These are phyloP conservation scores for Drosophila quadrilineata DNA, from an alignment of 1,140 invertebrate genomes.

Conservation along the genomic window DNA sequence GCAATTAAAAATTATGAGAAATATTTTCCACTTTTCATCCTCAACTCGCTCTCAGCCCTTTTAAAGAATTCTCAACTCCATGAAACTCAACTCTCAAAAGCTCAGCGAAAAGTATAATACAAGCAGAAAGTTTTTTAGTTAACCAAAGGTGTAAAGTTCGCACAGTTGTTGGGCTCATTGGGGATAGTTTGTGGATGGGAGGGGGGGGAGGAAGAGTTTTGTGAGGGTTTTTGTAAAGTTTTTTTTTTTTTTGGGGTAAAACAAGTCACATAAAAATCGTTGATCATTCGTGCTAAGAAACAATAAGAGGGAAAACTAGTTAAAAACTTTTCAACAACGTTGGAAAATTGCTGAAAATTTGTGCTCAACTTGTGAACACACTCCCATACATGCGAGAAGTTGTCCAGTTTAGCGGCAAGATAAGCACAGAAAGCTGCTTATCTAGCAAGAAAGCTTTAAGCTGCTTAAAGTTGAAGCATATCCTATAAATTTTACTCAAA, in stretches of 20 bases:
- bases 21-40: slow-evolving; percentile 33
- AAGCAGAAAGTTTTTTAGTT: slow-evolving; percentile 20
- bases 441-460: slow-evolving; percentile 1
- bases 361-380: too few relatives aligned
- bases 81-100: not conserved
- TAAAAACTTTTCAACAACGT: slow-evolving; percentile 27
- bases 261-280: slow-evolving; percentile 46
- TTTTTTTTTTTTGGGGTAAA: too few relatives aligned
- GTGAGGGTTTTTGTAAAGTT: too few relatives aligned
- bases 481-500: not conserved
- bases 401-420: not conserved
- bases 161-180: not conserved
- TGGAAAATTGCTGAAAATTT: slow-evolving; percentile 19
- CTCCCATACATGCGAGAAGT: not conserved
- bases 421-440: slow-evolving; percentile 10
- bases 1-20: slow-evolving; percentile 66
- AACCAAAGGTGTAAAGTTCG: slow-evolving; percentile 38
- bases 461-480: not conserved
- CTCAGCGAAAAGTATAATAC: too few relatives aligned
- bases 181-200: slow-evolving; percentile 14
- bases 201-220: too few relatives aligned
- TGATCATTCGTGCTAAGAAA: slow-evolving; percentile 30
- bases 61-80: not conserved
- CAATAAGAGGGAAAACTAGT: slow-evolving; percentile 24
- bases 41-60: not conserved